Base-by-base conservation (phyloP, 1,140 invertebrate genomes). In the Pseudobourletiella spinata region DNA sequence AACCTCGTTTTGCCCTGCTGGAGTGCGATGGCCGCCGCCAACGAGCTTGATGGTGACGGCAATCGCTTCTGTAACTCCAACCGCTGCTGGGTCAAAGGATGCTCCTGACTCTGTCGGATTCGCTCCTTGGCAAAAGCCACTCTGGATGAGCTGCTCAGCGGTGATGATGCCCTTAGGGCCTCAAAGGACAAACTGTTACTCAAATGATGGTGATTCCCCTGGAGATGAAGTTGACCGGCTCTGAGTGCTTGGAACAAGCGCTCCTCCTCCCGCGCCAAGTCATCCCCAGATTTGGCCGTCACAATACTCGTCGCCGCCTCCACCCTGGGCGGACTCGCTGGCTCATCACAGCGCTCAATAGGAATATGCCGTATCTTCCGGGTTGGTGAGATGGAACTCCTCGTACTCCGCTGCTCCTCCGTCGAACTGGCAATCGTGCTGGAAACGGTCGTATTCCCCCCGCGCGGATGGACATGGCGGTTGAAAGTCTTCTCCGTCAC, bases 221-320 rank as follows among this genome's bases (percentile, higher is more conserved):
- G 29, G 4, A 42, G 50, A 3, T 62, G 44, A 15, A 68, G 29
- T 59, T 71, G 69, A 4, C 86, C 86, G 11, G 86, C 87, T 68
- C 88, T 85, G 30, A 90, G 73, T 0, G 87, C 87, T 65, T 87
- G 83, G 65, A 89, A 84, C 42, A 90, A 75, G 54, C 84, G 76
- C 72, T 89, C 87, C 72, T 90, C 88, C 72, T 89, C 87, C 1
- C 84, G 78, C 1, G 85, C 85, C 2, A 89, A 85, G 71, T 85
- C 83, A 63, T 14, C 14, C 6, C 8, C 14, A 28, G 25, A 28
- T 52, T 28, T 18, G 15, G 46, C 16, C 16, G 11, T 16, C 16
- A 8, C n/a, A n/a, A n/a, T n/a, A n/a, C n/a, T n/a, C n/a, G n/a
- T n/a, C n/a, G n/a, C n/a, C n/a, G n/a, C n/a, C n/a, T n/a, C n/a